Evolutionary conservation across 2,888 invertebrate genomes (phyloP).

Genomic region (Odontocerum albicorne): DNA sequence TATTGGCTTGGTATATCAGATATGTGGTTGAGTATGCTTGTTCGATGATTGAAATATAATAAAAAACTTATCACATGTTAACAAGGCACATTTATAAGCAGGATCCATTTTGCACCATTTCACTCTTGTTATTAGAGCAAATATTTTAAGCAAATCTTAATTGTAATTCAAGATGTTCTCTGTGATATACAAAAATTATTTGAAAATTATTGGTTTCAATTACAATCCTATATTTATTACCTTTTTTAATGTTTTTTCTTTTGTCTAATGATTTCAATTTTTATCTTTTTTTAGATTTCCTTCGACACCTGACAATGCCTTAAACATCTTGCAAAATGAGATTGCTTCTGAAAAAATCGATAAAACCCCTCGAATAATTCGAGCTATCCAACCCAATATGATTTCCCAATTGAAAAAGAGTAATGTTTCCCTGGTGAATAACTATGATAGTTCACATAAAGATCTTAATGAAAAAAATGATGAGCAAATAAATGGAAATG

Average conservation of each 20-base stretch:
- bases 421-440: constrained; percentile 9
- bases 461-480: no score
- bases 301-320: constrained; percentile 22
- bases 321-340: constrained; percentile 28
- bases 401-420: constrained; percentile 26
- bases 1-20: no score
- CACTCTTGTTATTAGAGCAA: not conserved
- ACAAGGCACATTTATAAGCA: no score
- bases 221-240: no score
- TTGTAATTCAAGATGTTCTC: not conserved
- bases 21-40: no score
- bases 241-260: not conserved
- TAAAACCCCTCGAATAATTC: constrained; percentile 30
- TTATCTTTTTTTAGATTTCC: constrained; percentile 25
- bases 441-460: not conserved
- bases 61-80: no score
- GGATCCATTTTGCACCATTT: no score
- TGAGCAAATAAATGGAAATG: no score
- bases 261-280: not conserved
- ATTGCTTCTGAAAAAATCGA: constrained; percentile 16
- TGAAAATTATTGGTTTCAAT: no score
- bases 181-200: not conserved
- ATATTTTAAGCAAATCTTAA: not conserved
- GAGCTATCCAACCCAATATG: constrained; percentile 26
- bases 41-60: no score